Evolutionary conservation across 2,113 vertebrate genomes (phyloP).

Genomic region (Lepidothrix coronata): DNA sequence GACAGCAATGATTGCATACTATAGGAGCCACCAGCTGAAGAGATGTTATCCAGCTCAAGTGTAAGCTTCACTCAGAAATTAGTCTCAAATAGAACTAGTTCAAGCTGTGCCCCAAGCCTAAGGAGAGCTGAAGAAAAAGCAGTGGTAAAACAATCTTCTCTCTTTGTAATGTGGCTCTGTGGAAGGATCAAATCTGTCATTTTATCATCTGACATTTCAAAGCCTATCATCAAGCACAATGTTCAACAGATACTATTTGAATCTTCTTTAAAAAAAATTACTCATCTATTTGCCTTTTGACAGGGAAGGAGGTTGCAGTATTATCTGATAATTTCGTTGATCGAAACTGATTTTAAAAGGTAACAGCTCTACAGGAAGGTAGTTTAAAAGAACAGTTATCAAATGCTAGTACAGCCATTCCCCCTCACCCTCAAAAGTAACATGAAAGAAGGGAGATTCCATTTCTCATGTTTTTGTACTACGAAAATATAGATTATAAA

Average conservation of each 20-base stretch:
- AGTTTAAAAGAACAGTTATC: background rate
- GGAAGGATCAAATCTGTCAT: background rate
- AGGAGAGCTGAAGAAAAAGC: background rate
- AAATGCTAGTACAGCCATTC: background rate
- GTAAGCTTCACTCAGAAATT: background rate
- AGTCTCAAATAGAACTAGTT: background rate
- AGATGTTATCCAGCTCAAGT: background rate
- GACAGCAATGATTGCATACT: background rate
- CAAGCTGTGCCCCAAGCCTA: background rate
- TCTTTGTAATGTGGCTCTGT: background rate
- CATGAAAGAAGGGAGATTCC: background rate
- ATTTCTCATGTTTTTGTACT: background rate
- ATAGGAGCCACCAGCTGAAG: background rate
- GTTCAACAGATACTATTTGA: background rate
- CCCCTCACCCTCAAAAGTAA: background rate
- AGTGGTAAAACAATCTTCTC: background rate
- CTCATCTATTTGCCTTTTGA: background rate
- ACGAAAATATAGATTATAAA: background rate
- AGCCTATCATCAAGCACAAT: background rate
- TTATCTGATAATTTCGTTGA: background rate
- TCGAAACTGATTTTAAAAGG: background rate
- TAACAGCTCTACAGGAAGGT: background rate
- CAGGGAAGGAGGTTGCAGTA: background rate
- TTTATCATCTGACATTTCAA: background rate
- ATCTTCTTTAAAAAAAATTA: background rate